These are phyloP conservation scores for Drepana arcuata DNA, from an alignment of 1,140 invertebrate genomes.

Conservation along the genomic window DNA sequence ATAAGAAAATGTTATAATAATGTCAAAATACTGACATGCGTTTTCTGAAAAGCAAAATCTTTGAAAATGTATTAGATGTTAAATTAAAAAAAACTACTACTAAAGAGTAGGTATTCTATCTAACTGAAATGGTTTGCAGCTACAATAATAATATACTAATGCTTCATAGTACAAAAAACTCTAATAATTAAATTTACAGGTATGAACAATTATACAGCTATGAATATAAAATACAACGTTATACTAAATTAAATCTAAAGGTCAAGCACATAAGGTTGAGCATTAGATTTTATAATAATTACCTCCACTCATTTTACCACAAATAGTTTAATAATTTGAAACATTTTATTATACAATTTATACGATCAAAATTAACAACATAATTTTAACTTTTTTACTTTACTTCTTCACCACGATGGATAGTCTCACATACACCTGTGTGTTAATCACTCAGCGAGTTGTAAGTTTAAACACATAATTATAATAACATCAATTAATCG, in stretches of 20 bases:
- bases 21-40: conserved; percentile 34
- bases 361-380: too few relatives aligned
- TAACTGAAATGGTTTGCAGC: conserved; percentile 29
- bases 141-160: conserved; percentile 44
- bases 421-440: neutral
- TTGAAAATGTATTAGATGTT: too few relatives aligned
- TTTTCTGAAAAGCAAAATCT: conserved; percentile 35
- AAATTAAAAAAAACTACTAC: too few relatives aligned
- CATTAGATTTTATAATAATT: conserved; percentile 42
- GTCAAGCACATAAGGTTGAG: conserved; percentile 48
- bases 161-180: conserved; percentile 17
- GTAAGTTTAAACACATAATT: neutral
- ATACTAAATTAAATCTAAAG: conserved; percentile 29
- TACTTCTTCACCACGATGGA: neutral
- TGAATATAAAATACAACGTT: conserved; percentile 17
- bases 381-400: too few relatives aligned
- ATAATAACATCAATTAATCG: neutral
- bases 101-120: too few relatives aligned
- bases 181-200: conserved; percentile 25
- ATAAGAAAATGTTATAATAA: conserved; percentile 6
- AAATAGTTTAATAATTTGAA: conserved; percentile 36
- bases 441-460: neutral
- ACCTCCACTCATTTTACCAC: conserved; percentile 53
- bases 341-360: conserved; percentile 8
- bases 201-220: conserved; percentile 15